A percentile compares a stretch with the other conserved stretches of the same genome.
Evolutionary conservation across 1,140 invertebrate species (phyloP).

Genomic region (Adoxophyes honmai): DNA sequence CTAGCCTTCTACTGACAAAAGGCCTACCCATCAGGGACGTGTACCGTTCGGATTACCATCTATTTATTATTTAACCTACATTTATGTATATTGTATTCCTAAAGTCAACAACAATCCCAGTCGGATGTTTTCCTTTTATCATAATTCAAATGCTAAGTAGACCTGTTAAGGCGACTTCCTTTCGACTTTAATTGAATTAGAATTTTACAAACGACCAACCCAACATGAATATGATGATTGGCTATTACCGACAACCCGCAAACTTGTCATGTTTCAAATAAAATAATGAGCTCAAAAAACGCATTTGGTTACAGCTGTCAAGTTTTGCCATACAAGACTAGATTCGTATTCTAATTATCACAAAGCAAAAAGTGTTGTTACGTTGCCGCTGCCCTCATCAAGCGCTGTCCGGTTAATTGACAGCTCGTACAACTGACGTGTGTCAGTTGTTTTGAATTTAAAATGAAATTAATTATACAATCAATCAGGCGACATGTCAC

Average conservation of each 20-base stretch:
- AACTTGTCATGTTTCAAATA: constrained; percentile 31
- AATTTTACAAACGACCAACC: constrained; percentile 8
- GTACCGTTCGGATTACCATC: too few relatives aligned
- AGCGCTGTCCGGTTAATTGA: constrained; percentile 65
- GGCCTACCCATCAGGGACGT: too few relatives aligned
- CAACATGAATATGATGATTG: constrained; percentile 15
- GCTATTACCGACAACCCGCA: constrained; percentile 19
- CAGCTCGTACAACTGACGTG: constrained; percentile 48
- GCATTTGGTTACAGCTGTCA: constrained; percentile 50
- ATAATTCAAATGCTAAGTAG: background rate
- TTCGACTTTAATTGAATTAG: constrained; percentile 12
- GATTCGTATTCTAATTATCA: constrained; percentile 52
- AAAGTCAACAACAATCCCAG: background rate
- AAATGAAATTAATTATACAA: constrained; percentile 71
- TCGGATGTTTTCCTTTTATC: constrained; percentile 1
- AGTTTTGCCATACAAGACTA: constrained; percentile 37
- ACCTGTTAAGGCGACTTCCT: constrained; percentile 8
- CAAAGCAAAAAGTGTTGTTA: constrained; percentile 48
- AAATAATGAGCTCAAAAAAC: constrained; percentile 38
- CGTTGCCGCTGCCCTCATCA: constrained; percentile 50
- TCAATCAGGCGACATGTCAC: constrained; percentile 62
- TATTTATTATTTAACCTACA: too few relatives aligned
- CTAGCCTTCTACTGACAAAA: too few relatives aligned
- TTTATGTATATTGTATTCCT: background rate
- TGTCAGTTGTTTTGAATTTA: constrained; percentile 53